A percentile compares a stretch with the other conserved stretches of the same genome.
Conservation (phyloP, 2,113 vertebrate genomes). For the Eulemur macaco region DNA sequence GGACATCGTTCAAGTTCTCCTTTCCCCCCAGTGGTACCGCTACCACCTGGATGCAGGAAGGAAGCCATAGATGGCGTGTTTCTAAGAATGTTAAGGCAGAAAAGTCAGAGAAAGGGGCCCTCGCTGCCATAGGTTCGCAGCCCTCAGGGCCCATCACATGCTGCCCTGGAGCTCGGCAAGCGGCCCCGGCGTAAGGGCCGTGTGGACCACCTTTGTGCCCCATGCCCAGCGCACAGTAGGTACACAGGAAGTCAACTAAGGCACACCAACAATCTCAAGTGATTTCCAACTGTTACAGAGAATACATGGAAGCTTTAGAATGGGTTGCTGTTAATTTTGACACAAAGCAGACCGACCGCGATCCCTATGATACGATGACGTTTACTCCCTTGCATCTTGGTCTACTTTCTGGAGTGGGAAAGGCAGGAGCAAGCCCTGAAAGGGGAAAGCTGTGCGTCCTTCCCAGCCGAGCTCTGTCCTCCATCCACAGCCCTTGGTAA, state of each 20-base stretch:
- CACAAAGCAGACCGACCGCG: too few species aligned
- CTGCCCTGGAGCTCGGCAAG: accelerated
- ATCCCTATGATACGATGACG: accelerated
- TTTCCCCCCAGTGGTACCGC: background rate
- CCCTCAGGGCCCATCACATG: accelerated
- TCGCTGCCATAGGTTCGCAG: background rate
- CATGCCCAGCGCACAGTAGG: accelerated
- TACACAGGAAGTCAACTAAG: accelerated
- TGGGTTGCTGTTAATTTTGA: background rate
- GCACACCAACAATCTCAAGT: background rate
- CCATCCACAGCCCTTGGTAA: background rate
- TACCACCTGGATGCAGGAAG: conserved; percentile 60
- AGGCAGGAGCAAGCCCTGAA: accelerated
- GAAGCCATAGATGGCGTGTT: background rate
- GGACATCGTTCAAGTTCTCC: conserved; percentile 56
- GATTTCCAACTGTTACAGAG: too few species aligned
- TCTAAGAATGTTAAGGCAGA: conserved; percentile 53
- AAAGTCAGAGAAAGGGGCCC: background rate
- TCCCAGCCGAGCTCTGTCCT: too few species aligned
- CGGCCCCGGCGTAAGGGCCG: accelerated
- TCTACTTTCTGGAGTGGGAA: background rate
- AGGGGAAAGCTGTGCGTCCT: accelerated
- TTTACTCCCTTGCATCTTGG: too few species aligned
- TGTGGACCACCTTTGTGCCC: accelerated
- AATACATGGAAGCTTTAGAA: background rate